phyloP scores from a whole-genome alignment of 1,140 invertebrate species.

The Muscidifurax raptorellus region DNA sequence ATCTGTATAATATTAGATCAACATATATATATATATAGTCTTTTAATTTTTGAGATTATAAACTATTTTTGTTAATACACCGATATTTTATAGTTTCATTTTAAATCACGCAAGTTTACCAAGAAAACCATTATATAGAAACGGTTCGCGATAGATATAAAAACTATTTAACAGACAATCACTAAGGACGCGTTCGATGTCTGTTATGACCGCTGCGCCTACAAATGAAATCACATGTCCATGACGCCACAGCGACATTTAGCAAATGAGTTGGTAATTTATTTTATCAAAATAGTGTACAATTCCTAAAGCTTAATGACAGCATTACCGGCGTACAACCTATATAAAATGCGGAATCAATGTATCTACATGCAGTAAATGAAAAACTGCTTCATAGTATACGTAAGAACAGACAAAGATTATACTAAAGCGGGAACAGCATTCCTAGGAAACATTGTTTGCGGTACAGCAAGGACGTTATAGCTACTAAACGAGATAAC shows the following conservation, averaged over 20 bases:
- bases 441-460: neutral
- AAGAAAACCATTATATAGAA: neutral
- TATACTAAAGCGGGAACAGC: neutral
- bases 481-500: neutral
- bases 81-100: neutral
- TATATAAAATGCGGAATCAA: neutral
- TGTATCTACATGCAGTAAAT: neutral
- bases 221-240: constrained; percentile 12
- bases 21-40: neutral
- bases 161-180: constrained; percentile 34
- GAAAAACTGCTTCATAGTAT: neutral
- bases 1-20: constrained; percentile 17
- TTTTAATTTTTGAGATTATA: constrained; percentile 19
- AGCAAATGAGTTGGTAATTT: neutral
- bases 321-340: neutral
- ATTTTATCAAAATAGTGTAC: neutral
- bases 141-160: neutral
- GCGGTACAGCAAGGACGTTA: neutral
- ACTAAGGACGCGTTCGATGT: neutral
- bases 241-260: neutral
- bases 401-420: constrained; percentile 1
- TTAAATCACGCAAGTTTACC: neutral
- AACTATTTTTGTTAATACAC: neutral
- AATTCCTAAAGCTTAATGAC: neutral
- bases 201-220: neutral